Evolutionary conservation across 2,113 vertebrate species (phyloP), one percentile per base, ranked within the genome.

Genomic region (Copsychus sechellarum): DNA sequence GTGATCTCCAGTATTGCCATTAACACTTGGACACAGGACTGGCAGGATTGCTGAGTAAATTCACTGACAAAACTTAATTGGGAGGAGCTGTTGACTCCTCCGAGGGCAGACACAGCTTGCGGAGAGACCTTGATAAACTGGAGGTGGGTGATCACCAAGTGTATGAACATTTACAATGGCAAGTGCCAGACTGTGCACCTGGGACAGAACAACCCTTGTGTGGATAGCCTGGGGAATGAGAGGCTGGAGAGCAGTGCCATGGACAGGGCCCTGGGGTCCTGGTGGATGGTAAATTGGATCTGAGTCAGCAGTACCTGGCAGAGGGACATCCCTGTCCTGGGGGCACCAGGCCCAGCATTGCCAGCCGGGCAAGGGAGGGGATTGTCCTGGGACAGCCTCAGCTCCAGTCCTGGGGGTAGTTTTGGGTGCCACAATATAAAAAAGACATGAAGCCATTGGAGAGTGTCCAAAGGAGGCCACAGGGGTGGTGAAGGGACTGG

Each of bases 251-350:
- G 40, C 58, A 73, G 23, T 5, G 42, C 40, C 29, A 13, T 40
- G 58, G 69, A 28, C 73, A 56, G n/a, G 58, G 48, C 29, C 33
- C 36, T 36, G 36, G 36, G 36, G 36, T 36, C 8, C 48, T 54
- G 67, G 38, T 1, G 3, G 5, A 6, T 47, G 69, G 29, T 1
- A 1, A 65, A 16, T 51, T 24, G 20, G 20, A 60, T 3, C 6
- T 18, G 58, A 47, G 40, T 2, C 69, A 73, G 69, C 69, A 64
- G 69, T 19, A 48, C 18, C 58, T 38, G 69, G 69, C 67, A 84
- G 58, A 47, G 48, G 48, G 69, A 64, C 81, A 64, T 33, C 58
- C 48, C 58, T 47, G 58, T 73, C 48, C 81, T 84, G 69, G 81
- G 28, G 31, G 21, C 45, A 42, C 16, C 66, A 60, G 79, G 45